phyloP scores from a whole-genome alignment of 2,113 vertebrate genomes.

The Oreochromis aureus region DNA sequence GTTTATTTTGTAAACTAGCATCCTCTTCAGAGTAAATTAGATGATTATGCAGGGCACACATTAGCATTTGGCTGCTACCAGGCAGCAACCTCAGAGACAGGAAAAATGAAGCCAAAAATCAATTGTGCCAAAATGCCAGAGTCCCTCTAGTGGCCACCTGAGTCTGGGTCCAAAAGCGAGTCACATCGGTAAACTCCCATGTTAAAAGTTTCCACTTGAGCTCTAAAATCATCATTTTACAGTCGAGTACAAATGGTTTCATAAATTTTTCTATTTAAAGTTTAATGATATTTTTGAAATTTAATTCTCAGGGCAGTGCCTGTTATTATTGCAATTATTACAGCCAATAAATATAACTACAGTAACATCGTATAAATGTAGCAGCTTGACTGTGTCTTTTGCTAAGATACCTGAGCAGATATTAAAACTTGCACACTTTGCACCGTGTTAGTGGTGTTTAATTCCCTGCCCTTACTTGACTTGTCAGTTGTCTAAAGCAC shows the following conservation, averaged over 20 bases:
- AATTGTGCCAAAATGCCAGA: not conserved
- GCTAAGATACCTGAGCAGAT: not conserved
- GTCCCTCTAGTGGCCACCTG: not conserved
- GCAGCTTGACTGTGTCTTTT: not conserved
- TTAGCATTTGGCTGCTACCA: not conserved
- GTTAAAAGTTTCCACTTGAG: not conserved
- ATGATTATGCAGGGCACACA: not conserved
- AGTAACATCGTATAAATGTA: not conserved
- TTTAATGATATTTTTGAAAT: not conserved
- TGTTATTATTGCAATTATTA: not conserved
- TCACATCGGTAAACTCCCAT: accelerated
- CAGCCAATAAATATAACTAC: not conserved
- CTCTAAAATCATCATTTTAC: not conserved
- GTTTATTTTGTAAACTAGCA: not conserved
- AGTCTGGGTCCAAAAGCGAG: not conserved
- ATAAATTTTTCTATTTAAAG: not conserved
- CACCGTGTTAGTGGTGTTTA: not conserved
- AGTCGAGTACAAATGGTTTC: not conserved
- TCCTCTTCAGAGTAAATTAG: not conserved
- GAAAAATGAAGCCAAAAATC: not conserved
- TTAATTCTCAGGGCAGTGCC: accelerated
- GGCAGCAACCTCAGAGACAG: not conserved
- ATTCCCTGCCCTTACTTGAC: not conserved
- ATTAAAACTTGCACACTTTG: not conserved
- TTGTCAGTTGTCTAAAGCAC: not conserved